Evolutionary conservation across 2,797 vertebrate genomes (phyloP).

Genomic region (Synaphobranchus kaupii): DNA sequence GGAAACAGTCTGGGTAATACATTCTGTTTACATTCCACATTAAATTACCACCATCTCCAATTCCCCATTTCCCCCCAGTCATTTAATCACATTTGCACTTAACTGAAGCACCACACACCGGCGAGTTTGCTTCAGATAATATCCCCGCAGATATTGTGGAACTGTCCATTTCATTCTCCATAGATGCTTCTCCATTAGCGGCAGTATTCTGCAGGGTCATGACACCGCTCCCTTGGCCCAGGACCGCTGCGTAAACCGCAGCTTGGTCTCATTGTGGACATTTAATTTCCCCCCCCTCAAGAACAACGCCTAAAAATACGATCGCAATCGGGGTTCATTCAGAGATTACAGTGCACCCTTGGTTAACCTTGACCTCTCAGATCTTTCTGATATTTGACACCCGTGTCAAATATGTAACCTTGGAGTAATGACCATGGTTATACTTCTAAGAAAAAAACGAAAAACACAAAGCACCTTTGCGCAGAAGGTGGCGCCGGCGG

Average conservation of each 20-base stretch:
- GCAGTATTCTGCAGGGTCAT: neutral
- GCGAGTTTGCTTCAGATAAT: neutral
- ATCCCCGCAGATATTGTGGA: neutral
- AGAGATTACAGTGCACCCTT: too few species aligned
- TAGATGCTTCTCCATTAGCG: slow-evolving; percentile 33
- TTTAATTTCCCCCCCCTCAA: too few species aligned
- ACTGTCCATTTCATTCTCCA: neutral
- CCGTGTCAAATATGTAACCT: too few species aligned
- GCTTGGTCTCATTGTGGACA: too few species aligned
- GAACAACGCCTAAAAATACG: too few species aligned
- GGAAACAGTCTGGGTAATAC: neutral
- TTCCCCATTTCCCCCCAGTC: neutral
- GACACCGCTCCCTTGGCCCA: neutral
- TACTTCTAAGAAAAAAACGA: too few species aligned
- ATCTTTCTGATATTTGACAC: too few species aligned
- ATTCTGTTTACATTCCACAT: neutral
- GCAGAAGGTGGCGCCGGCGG: too few species aligned
- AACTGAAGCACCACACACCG: neutral
- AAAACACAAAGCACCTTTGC: too few species aligned
- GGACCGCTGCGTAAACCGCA: neutral
- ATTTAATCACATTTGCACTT: neutral
- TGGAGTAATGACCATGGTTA: too few species aligned
- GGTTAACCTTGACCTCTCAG: too few species aligned
- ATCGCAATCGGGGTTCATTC: too few species aligned
- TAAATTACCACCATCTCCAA: neutral